Percentiles rank a stretch among this genome's conserved stretches.
Evolutionary conservation across 92 coral and sea anemone genomes (phyloP).

Genomic region (Epizoanthus stellaris): DNA sequence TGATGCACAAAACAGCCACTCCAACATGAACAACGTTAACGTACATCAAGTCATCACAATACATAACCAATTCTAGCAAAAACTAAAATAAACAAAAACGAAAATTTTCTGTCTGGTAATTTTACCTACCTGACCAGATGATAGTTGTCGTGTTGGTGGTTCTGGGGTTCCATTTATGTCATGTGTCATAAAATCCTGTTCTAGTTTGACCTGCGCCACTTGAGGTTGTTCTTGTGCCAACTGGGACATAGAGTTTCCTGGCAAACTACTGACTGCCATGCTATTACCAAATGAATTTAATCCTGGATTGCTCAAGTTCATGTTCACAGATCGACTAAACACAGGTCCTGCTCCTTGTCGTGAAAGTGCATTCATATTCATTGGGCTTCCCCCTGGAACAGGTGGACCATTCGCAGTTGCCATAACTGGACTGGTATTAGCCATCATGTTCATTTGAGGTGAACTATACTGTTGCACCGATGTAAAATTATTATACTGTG

Average conservation of each 20-base stretch:
- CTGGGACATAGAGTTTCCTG: constrained; percentile 69
- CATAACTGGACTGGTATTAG: constrained; percentile 73
- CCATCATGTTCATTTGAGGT: constrained; percentile 76
- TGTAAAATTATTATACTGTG: constrained; percentile 64
- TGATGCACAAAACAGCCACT: constrained; percentile 5
- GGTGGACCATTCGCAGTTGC: constrained; percentile 91
- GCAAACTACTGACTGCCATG: constrained; percentile 37
- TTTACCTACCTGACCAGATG: constrained; percentile 84
- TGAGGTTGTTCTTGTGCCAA: constrained; percentile 73
- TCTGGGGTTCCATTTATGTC: constrained; percentile 91
- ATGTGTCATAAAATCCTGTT: constrained; percentile 71
- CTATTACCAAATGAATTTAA: constrained; percentile 64
- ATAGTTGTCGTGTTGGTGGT: constrained; percentile 64
- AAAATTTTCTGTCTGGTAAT: constrained; percentile 8
- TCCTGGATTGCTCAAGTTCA: constrained; percentile 79
- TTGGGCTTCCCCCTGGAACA: constrained; percentile 62
- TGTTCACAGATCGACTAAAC: constrained; percentile 76
- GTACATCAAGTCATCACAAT: not conserved
- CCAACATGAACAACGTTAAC: not conserved
- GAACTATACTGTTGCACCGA: constrained; percentile 86
- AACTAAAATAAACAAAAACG: not conserved
- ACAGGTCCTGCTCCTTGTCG: constrained; percentile 78
- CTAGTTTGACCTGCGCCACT: constrained; percentile 69
- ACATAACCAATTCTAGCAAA: not conserved
- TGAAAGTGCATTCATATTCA: constrained; percentile 70